Evolutionary conservation across 2,113 vertebrate genomes (phyloP), one percentile per base, ranked within the genome.

Genomic region (Gnathonemus longibarbis): DNA sequence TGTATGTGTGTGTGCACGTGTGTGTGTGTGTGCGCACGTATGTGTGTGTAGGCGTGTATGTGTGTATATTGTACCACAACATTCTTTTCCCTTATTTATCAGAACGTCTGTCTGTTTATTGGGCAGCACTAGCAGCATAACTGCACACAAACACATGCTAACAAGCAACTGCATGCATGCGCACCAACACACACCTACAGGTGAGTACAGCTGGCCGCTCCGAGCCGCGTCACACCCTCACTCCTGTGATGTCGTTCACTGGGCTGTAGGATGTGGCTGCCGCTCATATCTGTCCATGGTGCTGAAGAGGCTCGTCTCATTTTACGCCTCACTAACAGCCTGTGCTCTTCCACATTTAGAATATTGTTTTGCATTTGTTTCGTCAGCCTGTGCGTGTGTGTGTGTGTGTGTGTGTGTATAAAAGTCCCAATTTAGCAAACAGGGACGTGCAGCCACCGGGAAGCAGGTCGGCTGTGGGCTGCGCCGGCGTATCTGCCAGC

Each of bases 21-120:
- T 49, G 48, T 49, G 1, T 42, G 48, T 48, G 48, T 48, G 9
- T 10, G 2, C 42, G 42, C 42, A 4, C 4, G 50, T 52, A 13
- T 17, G 15, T 17, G 5, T 52, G 50, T 19, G 15, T 52, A 2
- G 11, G 2, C 0, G 53, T 21, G 19, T 56, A 7, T 9, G 7
- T 62, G 56, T 9, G 56, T 62, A 8, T 35, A 27, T 27, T 10
- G 84, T 66, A 66, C 35, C 1, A 35, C 13, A 66, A 15, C 31
- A 85, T 85, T 62, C 24, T 31, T 86, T 89, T 86, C 31, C 56
- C 50, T 66, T 62, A 24, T 84, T 89, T 89, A 39, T 21, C 50
- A 42, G 31, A 89, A 27, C 35, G 9, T 52, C 17, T 21, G 15
- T 52, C 27, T 24, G 50, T 62, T 21, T 62, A 50, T 19, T 46